Base-by-base conservation (phyloP, 2,888 invertebrate genomes). In the Euplexia lucipara region DNA sequence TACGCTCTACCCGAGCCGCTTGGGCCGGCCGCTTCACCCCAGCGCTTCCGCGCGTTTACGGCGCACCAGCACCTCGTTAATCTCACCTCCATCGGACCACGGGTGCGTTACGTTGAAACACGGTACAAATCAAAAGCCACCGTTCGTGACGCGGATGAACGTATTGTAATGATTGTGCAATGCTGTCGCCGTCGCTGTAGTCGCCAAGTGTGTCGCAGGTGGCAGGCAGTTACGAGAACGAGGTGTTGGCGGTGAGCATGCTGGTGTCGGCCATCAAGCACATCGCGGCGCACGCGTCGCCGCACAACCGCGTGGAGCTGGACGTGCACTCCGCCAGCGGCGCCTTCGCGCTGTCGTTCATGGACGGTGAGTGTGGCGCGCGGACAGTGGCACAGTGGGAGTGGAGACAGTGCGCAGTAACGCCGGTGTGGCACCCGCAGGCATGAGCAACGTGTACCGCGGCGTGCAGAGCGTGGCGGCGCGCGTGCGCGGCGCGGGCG, bases 381-480 rank as follows among this genome's bases (percentile, higher is more conserved):
- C 3, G 20, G 10, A 0, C 16, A 3, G 30, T 1, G 39, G 6
- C 26, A 12, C 14, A 1, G 22, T 1, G 20, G 22, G 26, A 9
- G 22, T 5, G 16, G 1, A 39, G 20, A 7, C 16, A 6, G 34
- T 5, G 44, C 9, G 18, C 6, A 12, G 26, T 2, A 2, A 22
- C 51, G 57, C 49, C 47, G 10, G 56, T 52, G 44, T 57, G 18
- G 68, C 88, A n/a, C n/a, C n/a, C n/a, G n/a, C n/a, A 92, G 93
- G 97, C 48, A 97, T 98, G 96, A 98, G 97, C 57, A 97, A 97
- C 91, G 96, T 97, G 78, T 99, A 99, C 91, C 96, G 97, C 80
- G 97, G 97, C 92, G 97, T 98, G 78, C 97, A 97, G 88, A 98
- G 98, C 93, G 96, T 99, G 79, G 95, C 98, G 75, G 98, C 97